Conservation (phyloP, 2,113 vertebrate species). For the Tichodroma muraria region DNA sequence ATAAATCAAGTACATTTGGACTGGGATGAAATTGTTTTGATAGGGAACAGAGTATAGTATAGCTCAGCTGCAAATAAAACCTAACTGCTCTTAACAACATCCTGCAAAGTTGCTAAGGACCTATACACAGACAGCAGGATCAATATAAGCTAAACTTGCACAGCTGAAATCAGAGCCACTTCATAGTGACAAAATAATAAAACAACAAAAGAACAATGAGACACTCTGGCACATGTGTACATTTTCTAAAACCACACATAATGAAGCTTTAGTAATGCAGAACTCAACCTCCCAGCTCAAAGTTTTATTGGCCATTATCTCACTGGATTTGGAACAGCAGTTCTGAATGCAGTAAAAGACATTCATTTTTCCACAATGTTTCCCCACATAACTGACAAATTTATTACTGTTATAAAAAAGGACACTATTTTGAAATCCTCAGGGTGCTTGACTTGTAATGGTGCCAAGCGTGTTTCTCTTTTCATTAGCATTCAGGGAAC, state of each 20-base stretch:
- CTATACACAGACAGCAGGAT: neutral
- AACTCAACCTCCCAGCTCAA: neutral
- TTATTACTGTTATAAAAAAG: slow-evolving; percentile 57
- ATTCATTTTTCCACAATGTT: slow-evolving; percentile 56
- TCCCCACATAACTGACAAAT: slow-evolving; percentile 52
- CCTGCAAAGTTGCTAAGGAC: neutral
- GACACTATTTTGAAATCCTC: slow-evolving; percentile 44
- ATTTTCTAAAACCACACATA: neutral
- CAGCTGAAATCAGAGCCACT: neutral
- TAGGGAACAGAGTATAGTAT: neutral
- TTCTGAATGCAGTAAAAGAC: slow-evolving; percentile 35
- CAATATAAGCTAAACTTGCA: slow-evolving; percentile 17
- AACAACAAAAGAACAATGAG: neutral
- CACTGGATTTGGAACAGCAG: slow-evolving; percentile 27
- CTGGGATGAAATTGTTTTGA: neutral
- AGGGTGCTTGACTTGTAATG: neutral
- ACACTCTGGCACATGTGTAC: neutral
- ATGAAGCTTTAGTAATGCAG: slow-evolving; percentile 7
- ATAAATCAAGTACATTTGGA: neutral
- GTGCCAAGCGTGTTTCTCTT: slow-evolving; percentile 12
- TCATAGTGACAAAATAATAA: neutral
- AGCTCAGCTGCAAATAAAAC: neutral
- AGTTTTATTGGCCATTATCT: slow-evolving; percentile 60
- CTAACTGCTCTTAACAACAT: neutral
- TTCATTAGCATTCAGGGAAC: slow-evolving; percentile 32